Conservation (phyloP, 1,140 invertebrate genomes). For the Leptinotarsa undecemlineata region DNA sequence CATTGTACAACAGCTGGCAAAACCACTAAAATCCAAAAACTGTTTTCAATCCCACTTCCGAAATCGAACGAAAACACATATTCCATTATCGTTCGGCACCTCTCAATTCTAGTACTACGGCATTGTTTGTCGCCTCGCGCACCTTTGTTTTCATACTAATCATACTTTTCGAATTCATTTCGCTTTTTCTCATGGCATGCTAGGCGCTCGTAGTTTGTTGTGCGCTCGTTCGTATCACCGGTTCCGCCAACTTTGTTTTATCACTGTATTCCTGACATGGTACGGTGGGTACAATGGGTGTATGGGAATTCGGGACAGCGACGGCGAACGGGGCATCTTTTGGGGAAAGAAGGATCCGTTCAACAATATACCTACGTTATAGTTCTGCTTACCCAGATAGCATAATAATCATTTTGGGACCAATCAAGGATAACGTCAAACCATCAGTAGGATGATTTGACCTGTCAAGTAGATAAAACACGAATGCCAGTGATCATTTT, state of each 20-base stretch:
- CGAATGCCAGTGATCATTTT: too few species aligned
- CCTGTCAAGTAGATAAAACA: too few species aligned
- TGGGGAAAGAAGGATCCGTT: background rate
- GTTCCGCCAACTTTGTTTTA: conserved; percentile 28
- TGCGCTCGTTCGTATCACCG: conserved; percentile 24
- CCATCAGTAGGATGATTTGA: too few species aligned
- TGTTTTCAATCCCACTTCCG: too few species aligned
- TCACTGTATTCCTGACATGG: conserved; percentile 16
- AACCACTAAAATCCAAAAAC: too few species aligned
- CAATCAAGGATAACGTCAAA: too few species aligned
- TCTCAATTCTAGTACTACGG: too few species aligned
- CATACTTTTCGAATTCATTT: conserved; percentile 22
- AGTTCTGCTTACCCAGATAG: background rate
- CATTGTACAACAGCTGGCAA: too few species aligned
- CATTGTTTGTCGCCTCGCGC: background rate
- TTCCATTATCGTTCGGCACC: too few species aligned
- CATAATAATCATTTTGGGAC: too few species aligned
- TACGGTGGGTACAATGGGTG: conserved; percentile 12
- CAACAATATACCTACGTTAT: background rate
- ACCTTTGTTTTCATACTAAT: conserved; percentile 25
- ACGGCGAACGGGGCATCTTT: background rate
- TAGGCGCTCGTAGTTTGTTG: conserved; percentile 16
- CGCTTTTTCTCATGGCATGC: conserved; percentile 14
- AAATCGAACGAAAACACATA: too few species aligned
- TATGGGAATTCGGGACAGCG: background rate